Evolutionary conservation across 2,888 invertebrate species (phyloP).

Genomic region (Sphaerophoria taeniata): DNA sequence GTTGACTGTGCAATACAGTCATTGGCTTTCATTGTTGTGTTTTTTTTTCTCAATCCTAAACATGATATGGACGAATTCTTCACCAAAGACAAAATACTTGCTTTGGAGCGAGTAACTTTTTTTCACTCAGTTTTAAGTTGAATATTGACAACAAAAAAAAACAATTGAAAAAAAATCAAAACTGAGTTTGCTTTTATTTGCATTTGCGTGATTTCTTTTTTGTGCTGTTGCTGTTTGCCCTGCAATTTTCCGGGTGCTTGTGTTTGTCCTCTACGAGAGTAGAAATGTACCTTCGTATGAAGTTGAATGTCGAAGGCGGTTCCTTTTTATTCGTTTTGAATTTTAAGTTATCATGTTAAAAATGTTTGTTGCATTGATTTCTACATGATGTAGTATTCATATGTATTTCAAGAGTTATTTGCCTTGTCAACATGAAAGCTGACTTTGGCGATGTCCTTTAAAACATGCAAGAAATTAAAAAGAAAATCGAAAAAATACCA

Average conservation of each 20-base stretch:
- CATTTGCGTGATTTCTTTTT: slow-evolving; percentile 1
- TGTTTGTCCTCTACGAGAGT: neutral
- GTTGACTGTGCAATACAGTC: slow-evolving; percentile 31
- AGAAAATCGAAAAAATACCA: no score
- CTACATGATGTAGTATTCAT: slow-evolving; percentile 2
- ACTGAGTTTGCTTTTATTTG: slow-evolving; percentile 6
- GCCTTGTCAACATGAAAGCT: no score
- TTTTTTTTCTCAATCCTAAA: slow-evolving; percentile 8
- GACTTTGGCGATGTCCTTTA: no score
- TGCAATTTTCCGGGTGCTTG: slow-evolving; percentile 60
- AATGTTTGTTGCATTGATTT: slow-evolving; percentile 15
- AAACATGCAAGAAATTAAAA: no score
- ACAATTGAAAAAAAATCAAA: neutral
- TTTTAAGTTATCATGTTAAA: slow-evolving; percentile 7
- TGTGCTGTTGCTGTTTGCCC: slow-evolving; percentile 29
- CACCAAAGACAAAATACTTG: slow-evolving; percentile 52
- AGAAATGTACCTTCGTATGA: slow-evolving; percentile 34
- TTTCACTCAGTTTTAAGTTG: slow-evolving; percentile 44
- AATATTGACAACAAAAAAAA: slow-evolving; percentile 6
- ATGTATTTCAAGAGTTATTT: no score
- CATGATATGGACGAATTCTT: neutral
- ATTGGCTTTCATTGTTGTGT: slow-evolving; percentile 48
- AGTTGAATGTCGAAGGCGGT: slow-evolving; percentile 51
- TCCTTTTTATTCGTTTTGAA: slow-evolving; percentile 36
- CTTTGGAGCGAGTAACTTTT: slow-evolving; percentile 51